Evolutionary conservation across 2,113 vertebrate genomes (phyloP), one percentile per base, ranked within the genome.

Genomic region (Enhydra lutris): DNA sequence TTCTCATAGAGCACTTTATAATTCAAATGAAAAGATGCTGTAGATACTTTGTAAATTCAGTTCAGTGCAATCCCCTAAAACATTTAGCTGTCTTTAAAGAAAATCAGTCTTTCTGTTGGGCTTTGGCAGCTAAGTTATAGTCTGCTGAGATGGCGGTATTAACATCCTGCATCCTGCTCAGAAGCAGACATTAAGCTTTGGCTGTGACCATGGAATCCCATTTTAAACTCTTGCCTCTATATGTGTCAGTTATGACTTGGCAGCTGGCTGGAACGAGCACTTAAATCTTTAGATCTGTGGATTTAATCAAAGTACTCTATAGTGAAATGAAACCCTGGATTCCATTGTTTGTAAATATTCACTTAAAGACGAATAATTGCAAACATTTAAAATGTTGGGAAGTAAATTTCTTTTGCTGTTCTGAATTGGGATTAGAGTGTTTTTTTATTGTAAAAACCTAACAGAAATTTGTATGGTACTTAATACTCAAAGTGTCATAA

Each of bases 111-210:
- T 92, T 98, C 71, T 36, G 15, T 91, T 87, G 92, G 85, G 71
- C 88, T 97, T 85, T 96, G 96, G n/a, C 95, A 61, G 18, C 76
- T 95, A 89, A 97, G 83, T 45, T 23, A 0, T 20, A 87, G 96
- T 92, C 34, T 98, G 98, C 98, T 97, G 98, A 98, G 94, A 92
- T 24, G 80, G 97, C 98, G 98, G 24, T 80, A 95, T 39, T 97
- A 50, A 50, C 83, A 91, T 2, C 26, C 92, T 92, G 39, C 47
- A 42, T 86, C 69, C 91, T 36, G 94, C 89, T 97, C 61, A 1
- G 88, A 89, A 29, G 93, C 95, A 96, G 76, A 55, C 21, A 0
- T 1, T 82, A 80, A 59, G 80, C 81, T 91, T 97, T 92, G 95
- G 93, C 59, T 85, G 92, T 17, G 39, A 89, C 95, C 79, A 9